Conservation (phyloP, 2,797 vertebrate genomes). For the Macrochelys suwanniensis region DNA sequence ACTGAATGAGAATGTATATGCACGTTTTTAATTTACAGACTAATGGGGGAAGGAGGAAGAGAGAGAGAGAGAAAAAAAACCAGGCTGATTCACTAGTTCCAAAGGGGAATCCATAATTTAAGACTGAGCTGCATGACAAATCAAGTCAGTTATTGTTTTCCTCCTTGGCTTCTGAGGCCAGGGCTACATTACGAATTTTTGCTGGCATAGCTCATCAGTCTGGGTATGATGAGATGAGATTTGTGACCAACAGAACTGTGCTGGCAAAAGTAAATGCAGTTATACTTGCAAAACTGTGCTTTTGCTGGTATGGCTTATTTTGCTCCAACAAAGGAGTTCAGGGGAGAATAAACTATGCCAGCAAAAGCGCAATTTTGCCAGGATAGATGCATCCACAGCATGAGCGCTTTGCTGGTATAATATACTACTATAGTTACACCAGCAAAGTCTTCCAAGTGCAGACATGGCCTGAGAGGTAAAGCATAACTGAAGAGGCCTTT, state of each 20-base stretch:
- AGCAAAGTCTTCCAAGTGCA: neutral
- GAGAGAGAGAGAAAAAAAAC: neutral
- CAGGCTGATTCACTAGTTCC: neutral
- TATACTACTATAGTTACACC: neutral
- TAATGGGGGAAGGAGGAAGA: fast-evolving
- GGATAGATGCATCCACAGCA: no score
- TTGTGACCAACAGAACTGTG: neutral
- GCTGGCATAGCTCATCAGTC: fast-evolving
- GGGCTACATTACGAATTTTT: neutral
- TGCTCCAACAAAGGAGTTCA: neutral
- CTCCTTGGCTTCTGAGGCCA: neutral
- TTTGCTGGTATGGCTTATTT: neutral
- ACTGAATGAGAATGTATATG: neutral
- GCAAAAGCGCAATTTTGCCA: neutral
- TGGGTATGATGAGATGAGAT: neutral
- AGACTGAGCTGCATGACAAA: neutral
- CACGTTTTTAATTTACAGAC: fast-evolving
- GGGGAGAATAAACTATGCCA: neutral
- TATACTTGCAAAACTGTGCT: neutral
- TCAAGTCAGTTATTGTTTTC: fast-evolving
- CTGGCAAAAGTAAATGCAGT: neutral
- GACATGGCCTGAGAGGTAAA: neutral
- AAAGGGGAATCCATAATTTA: neutral
- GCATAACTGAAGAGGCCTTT: conserved; percentile 24
- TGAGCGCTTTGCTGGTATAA: neutral